These are phyloP conservation scores for Cebidichthys violaceus DNA, from an alignment of 2,113 vertebrate species.

Conservation along the genomic window DNA sequence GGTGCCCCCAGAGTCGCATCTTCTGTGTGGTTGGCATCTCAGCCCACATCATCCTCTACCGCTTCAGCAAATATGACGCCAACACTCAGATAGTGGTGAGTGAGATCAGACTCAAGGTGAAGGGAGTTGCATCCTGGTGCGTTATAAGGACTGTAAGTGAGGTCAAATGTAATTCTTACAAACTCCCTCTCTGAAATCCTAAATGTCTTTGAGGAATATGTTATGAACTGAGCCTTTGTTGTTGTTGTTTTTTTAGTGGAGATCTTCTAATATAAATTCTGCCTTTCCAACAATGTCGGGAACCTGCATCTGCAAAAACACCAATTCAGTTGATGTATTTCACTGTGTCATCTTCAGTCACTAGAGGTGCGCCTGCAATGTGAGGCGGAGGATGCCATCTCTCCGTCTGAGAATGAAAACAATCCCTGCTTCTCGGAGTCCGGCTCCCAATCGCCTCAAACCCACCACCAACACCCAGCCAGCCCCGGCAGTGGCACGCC, in stretches of 20 bases:
- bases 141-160: not conserved
- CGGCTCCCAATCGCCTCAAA: slow-evolving; percentile 89
- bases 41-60: slow-evolving; percentile 94
- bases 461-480: slow-evolving; percentile 81
- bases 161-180: not conserved
- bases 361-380: slow-evolving; percentile 93
- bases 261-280: not conserved
- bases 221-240: not conserved
- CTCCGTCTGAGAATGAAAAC: slow-evolving; percentile 91
- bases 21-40: slow-evolving; percentile 97
- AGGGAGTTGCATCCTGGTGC: not conserved
- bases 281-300: not conserved
- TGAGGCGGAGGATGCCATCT: slow-evolving; percentile 93
- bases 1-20: slow-evolving; percentile 96
- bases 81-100: slow-evolving; percentile 95
- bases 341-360: slow-evolving; percentile 80
- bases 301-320: not conserved
- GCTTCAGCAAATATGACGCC: slow-evolving; percentile 95
- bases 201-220: not conserved
- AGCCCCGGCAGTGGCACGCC: slow-evolving; percentile 89
- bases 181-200: not conserved
- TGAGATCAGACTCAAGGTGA: slow-evolving; percentile 32
- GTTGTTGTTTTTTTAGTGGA: not conserved
- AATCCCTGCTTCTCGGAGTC: slow-evolving; percentile 89
- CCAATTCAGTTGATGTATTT: not conserved